Base-by-base conservation (phyloP, 2,797 vertebrate species). In the Benthosema pterotum region DNA sequence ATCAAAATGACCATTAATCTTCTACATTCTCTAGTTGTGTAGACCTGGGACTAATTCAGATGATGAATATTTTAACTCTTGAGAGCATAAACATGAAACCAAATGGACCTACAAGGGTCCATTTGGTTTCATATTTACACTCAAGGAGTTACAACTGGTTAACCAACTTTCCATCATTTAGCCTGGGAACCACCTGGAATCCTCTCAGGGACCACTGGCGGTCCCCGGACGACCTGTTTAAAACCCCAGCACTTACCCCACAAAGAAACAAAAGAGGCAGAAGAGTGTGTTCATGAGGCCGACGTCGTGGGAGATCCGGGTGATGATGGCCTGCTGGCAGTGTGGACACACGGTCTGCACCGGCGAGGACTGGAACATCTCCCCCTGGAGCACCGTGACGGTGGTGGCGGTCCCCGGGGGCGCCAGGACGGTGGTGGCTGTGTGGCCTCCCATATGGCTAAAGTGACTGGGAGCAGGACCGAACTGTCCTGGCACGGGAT, bases 231-330 rank as follows among this genome's bases (percentile, higher is more conserved):
- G n/a, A n/a, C n/a, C n/a, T n/a, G n/a, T n/a, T n/a, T n/a, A n/a
- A n/a, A n/a, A n/a, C n/a, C n/a, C 22, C 22, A 25, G 22, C 22
- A 90, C 95, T 75, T 88, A 99, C 98, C 98, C 97, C 60, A 99
- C 94, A 0, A 98, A 97, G 91, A 97, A 98, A 92, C 97, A 99
- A 91, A 99, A 94, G 89, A 98, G 95, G 82, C 97, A 98, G 57
- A 98, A 94, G 51, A 99, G 94, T 11, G 96, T 96, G 88, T 97
- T 99, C 96, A 99, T 96, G 87, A 98, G 94, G 67, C 97, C 98
- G 0, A 99, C 91, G 72, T 98, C 95, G 0, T 98, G 94, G 75
- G 93, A 94, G 88, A 97, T 97, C 79, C 94, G 95, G 69, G 98
- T 99, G 89, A 94, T 83, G 87, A 99, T 97, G 57, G 96, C 93